Evolutionary conservation across 2,888 invertebrate species (phyloP), one percentile per base, ranked within the genome.

Genomic region (Acrocyrtus sp.): DNA sequence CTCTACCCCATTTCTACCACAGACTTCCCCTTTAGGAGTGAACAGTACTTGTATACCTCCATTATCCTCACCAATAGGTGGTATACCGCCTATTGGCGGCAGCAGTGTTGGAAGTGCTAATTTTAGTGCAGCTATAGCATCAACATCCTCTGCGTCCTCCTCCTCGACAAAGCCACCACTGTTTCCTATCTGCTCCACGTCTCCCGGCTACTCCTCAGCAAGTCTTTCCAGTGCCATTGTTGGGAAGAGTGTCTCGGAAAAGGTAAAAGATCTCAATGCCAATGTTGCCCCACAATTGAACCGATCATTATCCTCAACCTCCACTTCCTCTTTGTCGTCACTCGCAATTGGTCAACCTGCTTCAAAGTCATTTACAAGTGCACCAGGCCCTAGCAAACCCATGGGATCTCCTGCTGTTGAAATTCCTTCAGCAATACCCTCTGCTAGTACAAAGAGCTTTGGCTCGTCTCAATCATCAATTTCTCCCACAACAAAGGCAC

Each of bases 211-310:
- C 27, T 58, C 60, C 1, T 34, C 60, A 27, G 19, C 50, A 27
- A 27, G n/a, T 29, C 62, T 67, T 62, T 73, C 73, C 67, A 61
- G 72, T 72, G 66, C 60, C 66, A 72, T 72, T 72, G 53, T 72
- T 72, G 72, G 72, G 67, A 75, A 72, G 60, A 68, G 60, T 63
- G 54, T 62, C 19, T 51, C 65, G 26, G 72, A 67, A 24, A 75
- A 75, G 53, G 57, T 72, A 26, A 78, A 78, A 78, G 78, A 78
- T 78, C 78, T 78, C 78, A 76, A 62, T 74, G 72, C 75, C 41
- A 72, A 66, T 56, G 74, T 75, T 43, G 50, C 75, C 29, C 58
- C 67, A 27, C 66, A 67, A 41, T 47, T 58, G 56, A 53, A 60
- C 22, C 53, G 72, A 51, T 58, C 67, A 21, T 61, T 48, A 12